Percentiles rank a stretch among this genome's conserved stretches.
Evolutionary conservation across 2,888 invertebrate species (phyloP).

Genomic region (Euzetes globulus): DNA sequence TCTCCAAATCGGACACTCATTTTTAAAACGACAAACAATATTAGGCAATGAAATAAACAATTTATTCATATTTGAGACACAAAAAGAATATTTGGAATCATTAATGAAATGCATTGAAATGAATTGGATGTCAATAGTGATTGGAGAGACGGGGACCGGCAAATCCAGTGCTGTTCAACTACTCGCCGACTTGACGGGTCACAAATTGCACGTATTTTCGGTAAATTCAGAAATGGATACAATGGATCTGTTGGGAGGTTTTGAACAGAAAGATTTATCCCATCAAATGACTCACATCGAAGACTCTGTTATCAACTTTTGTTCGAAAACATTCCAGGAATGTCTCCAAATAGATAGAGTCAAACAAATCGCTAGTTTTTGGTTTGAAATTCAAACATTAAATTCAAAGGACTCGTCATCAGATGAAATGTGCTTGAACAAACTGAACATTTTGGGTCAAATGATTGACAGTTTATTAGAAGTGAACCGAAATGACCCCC

Average conservation of each 20-base stretch:
- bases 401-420: neutral
- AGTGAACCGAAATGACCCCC: neutral
- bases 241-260: conserved; percentile 88
- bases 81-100: conserved; percentile 59
- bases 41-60: neutral
- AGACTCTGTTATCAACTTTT: neutral
- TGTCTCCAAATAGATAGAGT: neutral
- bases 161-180: conserved; percentile 70
- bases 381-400: conserved; percentile 15
- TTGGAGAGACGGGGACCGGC: conserved; percentile 67
- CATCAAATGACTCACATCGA: conserved; percentile 31
- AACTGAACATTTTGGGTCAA: neutral
- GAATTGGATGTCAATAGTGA: conserved; percentile 86
- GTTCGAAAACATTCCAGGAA: neutral
- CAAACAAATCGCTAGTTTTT: neutral
- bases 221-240: conserved; percentile 91
- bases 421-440: neutral
- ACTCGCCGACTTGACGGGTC: conserved; percentile 66
- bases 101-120: conserved; percentile 76
- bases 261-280: conserved; percentile 71
- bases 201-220: conserved; percentile 64
- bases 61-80: conserved; percentile 19
- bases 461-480: conserved; percentile 11
- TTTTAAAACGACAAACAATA: conserved; percentile 41
- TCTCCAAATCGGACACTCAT: conserved; percentile 47